Conservation (phyloP, 2,888 invertebrate species). For the Nesidiocoris tenuis region DNA sequence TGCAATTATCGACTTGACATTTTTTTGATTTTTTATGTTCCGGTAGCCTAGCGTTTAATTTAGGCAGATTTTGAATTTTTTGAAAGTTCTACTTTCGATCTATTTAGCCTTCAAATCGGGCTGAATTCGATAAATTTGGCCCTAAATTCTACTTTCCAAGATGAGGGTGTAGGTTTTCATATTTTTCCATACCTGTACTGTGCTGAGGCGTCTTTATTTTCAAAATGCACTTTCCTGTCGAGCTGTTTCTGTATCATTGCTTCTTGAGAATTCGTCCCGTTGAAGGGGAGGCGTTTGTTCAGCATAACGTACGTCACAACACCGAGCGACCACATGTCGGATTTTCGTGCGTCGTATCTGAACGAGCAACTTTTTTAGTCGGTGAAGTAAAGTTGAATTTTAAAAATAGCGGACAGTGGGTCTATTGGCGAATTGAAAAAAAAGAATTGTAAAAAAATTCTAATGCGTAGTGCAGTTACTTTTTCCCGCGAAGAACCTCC, state of each 20-base stretch:
- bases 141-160: no score
- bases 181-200: constrained; percentile 34
- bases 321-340: constrained; percentile 45
- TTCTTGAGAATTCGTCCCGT: constrained; percentile 36
- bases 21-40: no score
- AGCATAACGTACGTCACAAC: constrained; percentile 46
- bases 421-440: no score
- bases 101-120: no score
- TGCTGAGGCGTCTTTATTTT: constrained; percentile 34
- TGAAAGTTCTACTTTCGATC: no score
- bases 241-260: constrained; percentile 39
- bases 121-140: no score
- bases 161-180: no score
- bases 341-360: constrained; percentile 45
- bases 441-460: not conserved
- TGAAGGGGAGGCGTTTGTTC: constrained; percentile 44
- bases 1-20: no score
- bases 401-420: not conserved
- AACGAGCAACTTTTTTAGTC: no score
- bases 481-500: constrained; percentile 44
- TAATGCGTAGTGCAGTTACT: constrained; percentile 9
- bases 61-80: no score
- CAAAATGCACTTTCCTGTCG: constrained; percentile 35
- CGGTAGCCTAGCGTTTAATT: no score
- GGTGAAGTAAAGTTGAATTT: no score